phyloP scores from a whole-genome alignment of 2,797 vertebrate species.

The Rhabdomys pumilio region DNA sequence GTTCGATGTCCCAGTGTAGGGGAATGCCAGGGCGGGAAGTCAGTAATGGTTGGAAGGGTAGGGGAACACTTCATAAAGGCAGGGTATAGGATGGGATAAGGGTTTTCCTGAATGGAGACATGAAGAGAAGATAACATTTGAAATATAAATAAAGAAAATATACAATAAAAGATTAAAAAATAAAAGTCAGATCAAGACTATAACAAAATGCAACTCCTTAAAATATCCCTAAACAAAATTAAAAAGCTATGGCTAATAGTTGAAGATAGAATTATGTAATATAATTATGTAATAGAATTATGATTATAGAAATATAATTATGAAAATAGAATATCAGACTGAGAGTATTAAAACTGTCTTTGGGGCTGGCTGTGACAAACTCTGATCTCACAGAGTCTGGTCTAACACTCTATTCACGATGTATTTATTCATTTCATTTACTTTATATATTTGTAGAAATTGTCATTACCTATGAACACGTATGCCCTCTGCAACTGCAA shows the following conservation, averaged over 20 bases:
- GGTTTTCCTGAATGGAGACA: no score
- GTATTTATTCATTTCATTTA: background rate
- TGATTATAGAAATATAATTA: no score
- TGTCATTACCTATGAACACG: background rate
- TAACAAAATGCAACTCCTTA: background rate
- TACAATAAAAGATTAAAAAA: background rate
- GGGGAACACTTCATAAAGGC: no score
- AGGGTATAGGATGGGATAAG: no score
- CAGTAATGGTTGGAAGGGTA: no score
- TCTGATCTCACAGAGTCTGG: background rate
- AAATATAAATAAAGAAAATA: no score
- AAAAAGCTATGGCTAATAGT: constrained; percentile 20
- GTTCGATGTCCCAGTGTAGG: no score
- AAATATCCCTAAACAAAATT: background rate
- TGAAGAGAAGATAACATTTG: no score
- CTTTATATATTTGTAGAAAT: background rate
- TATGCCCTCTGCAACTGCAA: background rate
- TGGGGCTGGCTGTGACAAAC: background rate
- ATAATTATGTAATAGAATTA: no score
- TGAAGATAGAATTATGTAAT: background rate
- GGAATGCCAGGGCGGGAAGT: no score
- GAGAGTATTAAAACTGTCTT: background rate
- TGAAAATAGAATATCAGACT: background rate
- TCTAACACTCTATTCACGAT: background rate
- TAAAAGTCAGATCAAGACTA: background rate